Evolutionary conservation across 1,140 invertebrate genomes (phyloP).

Genomic region (Armadillidium nasatum): DNA sequence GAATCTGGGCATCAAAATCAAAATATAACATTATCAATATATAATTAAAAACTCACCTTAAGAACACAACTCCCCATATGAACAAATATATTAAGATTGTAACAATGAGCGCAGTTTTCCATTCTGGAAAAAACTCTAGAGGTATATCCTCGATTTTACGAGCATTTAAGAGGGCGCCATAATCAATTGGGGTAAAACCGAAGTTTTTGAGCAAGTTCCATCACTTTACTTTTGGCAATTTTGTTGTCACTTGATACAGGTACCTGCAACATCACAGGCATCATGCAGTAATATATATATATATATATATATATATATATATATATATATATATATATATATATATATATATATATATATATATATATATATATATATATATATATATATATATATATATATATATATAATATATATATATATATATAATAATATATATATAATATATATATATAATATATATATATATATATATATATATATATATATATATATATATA

Average conservation of each 20-base stretch:
- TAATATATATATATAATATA: too few relatives aligned
- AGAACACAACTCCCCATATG: slow-evolving; percentile 7
- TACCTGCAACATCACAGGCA: not conserved
- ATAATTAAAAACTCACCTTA: not conserved
- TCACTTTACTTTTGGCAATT: slow-evolving; percentile 47
- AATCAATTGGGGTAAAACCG: not conserved
- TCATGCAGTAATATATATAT: too few relatives aligned
- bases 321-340: slow-evolving; percentile 22
- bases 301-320: slow-evolving; percentile 14
- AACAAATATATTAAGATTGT: slow-evolving; percentile 3
- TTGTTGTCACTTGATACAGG: not conserved
- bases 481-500: too few relatives aligned
- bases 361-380: slow-evolving; percentile 21
- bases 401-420: too few relatives aligned
- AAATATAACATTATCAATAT: too few relatives aligned
- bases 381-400: slow-evolving; percentile 18
- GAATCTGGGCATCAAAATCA: too few relatives aligned
- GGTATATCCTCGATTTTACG: slow-evolving; percentile 43
- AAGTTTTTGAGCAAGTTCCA: slow-evolving; percentile 23
- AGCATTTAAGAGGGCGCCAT: slow-evolving; percentile 33
- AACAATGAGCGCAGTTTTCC: slow-evolving; percentile 31
- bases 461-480: too few relatives aligned
- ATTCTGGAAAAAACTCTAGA: slow-evolving; percentile 36
- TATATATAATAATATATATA: too few relatives aligned
- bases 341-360: slow-evolving; percentile 21